phyloP scores from a whole-genome alignment of 2,797 vertebrate genomes.

The Chelidonichthys spinosus region DNA sequence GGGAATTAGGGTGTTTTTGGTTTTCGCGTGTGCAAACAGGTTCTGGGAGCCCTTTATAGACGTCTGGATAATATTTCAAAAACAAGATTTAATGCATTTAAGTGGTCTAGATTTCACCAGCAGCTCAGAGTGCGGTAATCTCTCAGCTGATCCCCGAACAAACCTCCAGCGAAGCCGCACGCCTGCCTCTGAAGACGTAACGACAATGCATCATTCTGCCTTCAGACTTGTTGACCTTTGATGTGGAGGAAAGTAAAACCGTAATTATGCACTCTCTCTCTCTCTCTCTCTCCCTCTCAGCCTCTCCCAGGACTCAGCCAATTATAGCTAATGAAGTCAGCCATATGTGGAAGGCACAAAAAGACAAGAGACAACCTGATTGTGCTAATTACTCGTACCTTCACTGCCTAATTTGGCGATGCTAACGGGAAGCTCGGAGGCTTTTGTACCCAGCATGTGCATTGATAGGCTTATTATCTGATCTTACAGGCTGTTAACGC shows the following conservation, averaged over 20 bases:
- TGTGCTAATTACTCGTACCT: slow-evolving; percentile 74
- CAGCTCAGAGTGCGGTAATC: slow-evolving; percentile 48
- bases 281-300: slow-evolving; percentile 35
- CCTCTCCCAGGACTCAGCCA: slow-evolving; percentile 59
- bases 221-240: slow-evolving; percentile 64
- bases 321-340: slow-evolving; percentile 73
- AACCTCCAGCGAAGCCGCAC: slow-evolving; percentile 37
- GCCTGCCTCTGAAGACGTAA: slow-evolving; percentile 36
- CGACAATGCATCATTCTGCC: slow-evolving; percentile 25
- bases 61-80: slow-evolving; percentile 61
- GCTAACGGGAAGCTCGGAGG: slow-evolving; percentile 49
- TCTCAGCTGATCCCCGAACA: slow-evolving; percentile 43
- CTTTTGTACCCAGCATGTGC: slow-evolving; percentile 74
- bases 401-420: slow-evolving; percentile 61
- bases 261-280: slow-evolving; percentile 62
- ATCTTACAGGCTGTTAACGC: slow-evolving; percentile 51
- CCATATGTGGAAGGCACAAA: slow-evolving; percentile 67
- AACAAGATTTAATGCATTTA: slow-evolving; percentile 51
- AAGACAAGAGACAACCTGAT: slow-evolving; percentile 70
- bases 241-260: slow-evolving; percentile 71
- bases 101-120: slow-evolving; percentile 34
- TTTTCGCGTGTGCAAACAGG: slow-evolving; percentile 54
- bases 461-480: slow-evolving; percentile 71
- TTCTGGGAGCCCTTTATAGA: slow-evolving; percentile 8
- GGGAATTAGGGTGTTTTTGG: slow-evolving; percentile 41